These are phyloP conservation scores for Caenorhabditis becei DNA, from an alignment of 2,888 invertebrate species.

Conservation along the genomic window DNA sequence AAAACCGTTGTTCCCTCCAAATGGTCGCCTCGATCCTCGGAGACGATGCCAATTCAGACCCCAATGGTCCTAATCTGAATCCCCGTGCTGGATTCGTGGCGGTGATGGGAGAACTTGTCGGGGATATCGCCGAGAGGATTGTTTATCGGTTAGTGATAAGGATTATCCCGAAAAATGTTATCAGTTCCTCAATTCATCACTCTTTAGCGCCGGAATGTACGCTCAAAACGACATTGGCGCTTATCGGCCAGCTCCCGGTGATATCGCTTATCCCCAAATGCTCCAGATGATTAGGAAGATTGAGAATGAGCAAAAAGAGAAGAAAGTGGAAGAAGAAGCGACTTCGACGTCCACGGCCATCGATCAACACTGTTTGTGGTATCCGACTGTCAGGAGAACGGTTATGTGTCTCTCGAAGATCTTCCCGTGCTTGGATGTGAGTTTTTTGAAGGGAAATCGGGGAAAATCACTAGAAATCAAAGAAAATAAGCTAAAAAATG, in stretches of 20 bases:
- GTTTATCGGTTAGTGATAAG: slow-evolving; percentile 87
- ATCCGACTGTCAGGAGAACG: slow-evolving; percentile 95
- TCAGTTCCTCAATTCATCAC: neutral
- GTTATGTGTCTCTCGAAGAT: slow-evolving; percentile 94
- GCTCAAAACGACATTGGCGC: slow-evolving; percentile 91
- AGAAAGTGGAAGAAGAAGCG: slow-evolving; percentile 20
- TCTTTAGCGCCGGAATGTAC: slow-evolving; percentile 85
- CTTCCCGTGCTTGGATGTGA: slow-evolving; percentile 90
- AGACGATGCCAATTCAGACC: slow-evolving; percentile 47
- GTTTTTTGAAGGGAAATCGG: slow-evolving; percentile 36
- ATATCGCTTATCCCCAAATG: slow-evolving; percentile 97
- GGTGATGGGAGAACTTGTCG: slow-evolving; percentile 80
- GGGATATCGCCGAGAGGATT: slow-evolving; percentile 94
- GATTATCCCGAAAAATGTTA: neutral
- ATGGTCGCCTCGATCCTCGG: slow-evolving; percentile 66
- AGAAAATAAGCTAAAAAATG: neutral
- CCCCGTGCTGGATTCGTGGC: slow-evolving; percentile 79
- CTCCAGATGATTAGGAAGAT: slow-evolving; percentile 93
- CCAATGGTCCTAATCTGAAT: slow-evolving; percentile 62
- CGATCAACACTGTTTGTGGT: slow-evolving; percentile 99
- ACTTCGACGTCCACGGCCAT: slow-evolving; percentile 86
- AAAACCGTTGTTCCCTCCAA: slow-evolving; percentile 77
- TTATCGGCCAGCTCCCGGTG: slow-evolving; percentile 91
- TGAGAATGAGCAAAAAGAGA: slow-evolving; percentile 67
- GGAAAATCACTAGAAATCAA: neutral